These are phyloP conservation scores for Orius insidiosus DNA, from an alignment of 1,140 invertebrate species.

Conservation along the genomic window DNA sequence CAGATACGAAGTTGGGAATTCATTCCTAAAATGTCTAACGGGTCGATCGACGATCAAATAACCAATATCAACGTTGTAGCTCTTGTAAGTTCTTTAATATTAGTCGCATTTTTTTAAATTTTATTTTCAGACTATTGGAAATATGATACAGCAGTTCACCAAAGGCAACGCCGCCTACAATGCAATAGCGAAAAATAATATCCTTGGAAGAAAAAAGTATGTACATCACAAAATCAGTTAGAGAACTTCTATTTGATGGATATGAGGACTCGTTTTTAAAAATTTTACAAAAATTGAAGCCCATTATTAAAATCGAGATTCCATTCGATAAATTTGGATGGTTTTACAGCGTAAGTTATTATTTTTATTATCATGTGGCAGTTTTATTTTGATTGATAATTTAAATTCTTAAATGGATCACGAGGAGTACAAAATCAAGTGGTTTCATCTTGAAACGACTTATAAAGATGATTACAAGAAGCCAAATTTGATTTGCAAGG, in stretches of 20 bases:
- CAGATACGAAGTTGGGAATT: conserved; percentile 59
- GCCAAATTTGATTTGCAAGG: too few relatives aligned
- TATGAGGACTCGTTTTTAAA: conserved; percentile 12
- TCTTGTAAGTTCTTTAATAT: conserved; percentile 37
- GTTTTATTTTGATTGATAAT: background rate
- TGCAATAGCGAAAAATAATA: background rate
- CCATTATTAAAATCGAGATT: conserved; percentile 22
- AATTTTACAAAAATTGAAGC: conserved; percentile 5
- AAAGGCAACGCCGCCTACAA: background rate
- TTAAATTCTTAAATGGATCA: background rate
- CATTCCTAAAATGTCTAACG: conserved; percentile 48
- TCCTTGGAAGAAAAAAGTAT: background rate
- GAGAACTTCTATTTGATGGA: conserved; percentile 10
- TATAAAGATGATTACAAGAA: background rate
- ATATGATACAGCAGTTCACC: background rate
- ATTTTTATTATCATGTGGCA: too few relatives aligned
- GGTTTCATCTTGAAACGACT: background rate
- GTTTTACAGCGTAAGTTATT: conserved; percentile 50
- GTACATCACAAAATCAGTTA: conserved; percentile 11
- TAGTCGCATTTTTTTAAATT: too few relatives aligned
- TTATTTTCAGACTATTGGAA: background rate
- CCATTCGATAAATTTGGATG: conserved; percentile 54
- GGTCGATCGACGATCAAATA: conserved; percentile 51
- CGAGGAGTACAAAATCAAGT: background rate
- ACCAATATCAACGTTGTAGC: conserved; percentile 66